Evolutionary conservation across 2,888 invertebrate species (phyloP).

Genomic region (Drosophila pseudotalamancana): DNA sequence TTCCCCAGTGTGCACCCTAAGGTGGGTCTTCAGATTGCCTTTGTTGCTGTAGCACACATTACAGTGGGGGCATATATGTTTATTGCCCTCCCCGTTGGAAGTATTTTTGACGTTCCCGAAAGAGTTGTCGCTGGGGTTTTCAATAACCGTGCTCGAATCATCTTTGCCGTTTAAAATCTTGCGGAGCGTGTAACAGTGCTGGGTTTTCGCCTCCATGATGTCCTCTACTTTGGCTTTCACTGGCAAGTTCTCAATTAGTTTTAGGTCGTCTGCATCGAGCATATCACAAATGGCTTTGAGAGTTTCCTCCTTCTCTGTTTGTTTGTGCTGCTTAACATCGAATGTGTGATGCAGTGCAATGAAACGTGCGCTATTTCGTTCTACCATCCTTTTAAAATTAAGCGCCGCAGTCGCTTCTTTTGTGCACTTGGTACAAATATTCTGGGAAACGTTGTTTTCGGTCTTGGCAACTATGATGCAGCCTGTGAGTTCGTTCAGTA

Average conservation of each 20-base stretch:
- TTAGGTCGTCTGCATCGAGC: constrained; percentile 3
- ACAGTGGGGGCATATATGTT: constrained; percentile 1
- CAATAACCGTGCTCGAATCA: neutral
- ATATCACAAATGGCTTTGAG: constrained; percentile 4
- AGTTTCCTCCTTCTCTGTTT: neutral
- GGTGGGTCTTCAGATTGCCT: constrained; percentile 16
- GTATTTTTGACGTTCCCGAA: neutral
- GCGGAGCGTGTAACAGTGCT: neutral
- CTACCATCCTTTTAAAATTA: constrained; percentile 18
- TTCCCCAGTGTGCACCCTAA: constrained; percentile 29
- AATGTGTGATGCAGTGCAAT: neutral
- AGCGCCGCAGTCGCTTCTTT: neutral
- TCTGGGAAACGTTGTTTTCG: constrained; percentile 2
- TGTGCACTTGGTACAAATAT: constrained; percentile 26
- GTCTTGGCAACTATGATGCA: neutral
- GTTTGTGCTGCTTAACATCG: neutral
- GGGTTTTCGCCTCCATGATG: neutral
- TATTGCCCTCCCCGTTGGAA: neutral
- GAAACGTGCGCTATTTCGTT: neutral
- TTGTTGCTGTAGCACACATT: neutral
- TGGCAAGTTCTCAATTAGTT: neutral
- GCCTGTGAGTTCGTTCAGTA: constrained; percentile 23
- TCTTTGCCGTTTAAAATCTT: no score
- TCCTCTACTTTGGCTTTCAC: neutral
- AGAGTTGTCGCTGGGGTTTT: neutral